phyloP scores from a whole-genome alignment of 2,888 invertebrate species.

The Sphinx pinastri region DNA sequence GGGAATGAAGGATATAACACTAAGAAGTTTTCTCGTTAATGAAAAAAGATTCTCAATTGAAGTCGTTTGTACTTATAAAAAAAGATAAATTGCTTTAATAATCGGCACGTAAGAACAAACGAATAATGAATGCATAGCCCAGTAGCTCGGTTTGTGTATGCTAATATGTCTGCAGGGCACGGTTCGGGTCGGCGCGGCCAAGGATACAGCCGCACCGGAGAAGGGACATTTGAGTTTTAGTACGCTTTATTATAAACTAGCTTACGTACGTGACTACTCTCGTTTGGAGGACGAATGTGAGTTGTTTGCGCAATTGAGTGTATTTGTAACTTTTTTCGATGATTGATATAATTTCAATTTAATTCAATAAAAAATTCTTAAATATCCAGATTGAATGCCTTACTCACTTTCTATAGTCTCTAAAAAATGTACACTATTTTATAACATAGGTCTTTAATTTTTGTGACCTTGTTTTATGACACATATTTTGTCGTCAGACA shows the following conservation, averaged over 20 bases:
- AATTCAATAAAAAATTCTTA: no score
- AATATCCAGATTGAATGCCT: background rate
- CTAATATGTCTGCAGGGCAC: conserved; percentile 51
- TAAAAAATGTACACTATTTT: no score
- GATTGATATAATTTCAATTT: no score
- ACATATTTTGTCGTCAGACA: no score
- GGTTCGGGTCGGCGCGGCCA: conserved; percentile 49
- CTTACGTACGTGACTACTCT: conserved; percentile 19
- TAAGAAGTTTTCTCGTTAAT: background rate
- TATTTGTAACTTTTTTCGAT: background rate
- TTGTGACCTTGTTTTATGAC: no score
- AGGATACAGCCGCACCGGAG: conserved; percentile 53
- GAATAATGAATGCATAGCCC: conserved; percentile 20
- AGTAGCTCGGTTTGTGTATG: conserved; percentile 37
- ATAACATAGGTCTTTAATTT: background rate
- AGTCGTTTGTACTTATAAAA: background rate
- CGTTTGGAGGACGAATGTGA: conserved; percentile 2
- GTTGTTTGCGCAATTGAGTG: background rate
- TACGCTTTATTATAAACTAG: conserved; percentile 19
- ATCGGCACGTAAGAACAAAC: conserved; percentile 7
- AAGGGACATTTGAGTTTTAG: conserved; percentile 53
- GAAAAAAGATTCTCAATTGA: background rate
- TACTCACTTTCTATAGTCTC: background rate
- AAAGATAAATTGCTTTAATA: conserved; percentile 12
- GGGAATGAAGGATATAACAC: background rate